Percentiles rank a stretch among this genome's conserved stretches.
Evolutionary conservation across 2,113 vertebrate species (phyloP).

Genomic region (Mobula hypostoma): DNA sequence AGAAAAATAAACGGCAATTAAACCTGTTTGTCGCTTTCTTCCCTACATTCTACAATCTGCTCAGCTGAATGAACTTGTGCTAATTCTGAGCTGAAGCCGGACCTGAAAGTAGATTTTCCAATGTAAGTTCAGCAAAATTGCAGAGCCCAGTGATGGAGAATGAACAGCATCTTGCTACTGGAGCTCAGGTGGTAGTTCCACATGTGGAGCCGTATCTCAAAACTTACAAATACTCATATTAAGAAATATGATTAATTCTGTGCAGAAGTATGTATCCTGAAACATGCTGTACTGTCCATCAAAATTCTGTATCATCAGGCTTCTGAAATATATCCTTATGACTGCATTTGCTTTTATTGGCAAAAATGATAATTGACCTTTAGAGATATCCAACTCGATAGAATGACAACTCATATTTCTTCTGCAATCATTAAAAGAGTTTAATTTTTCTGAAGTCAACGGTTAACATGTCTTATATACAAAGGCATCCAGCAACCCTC

Average conservation of each 20-base stretch:
- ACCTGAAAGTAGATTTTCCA: too few relatives aligned
- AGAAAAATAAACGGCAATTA: too few relatives aligned
- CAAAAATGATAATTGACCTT: conserved; percentile 20
- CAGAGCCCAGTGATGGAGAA: too few relatives aligned
- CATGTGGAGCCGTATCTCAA: not conserved
- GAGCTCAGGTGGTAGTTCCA: not conserved
- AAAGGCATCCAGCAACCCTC: not conserved
- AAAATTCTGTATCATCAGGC: not conserved
- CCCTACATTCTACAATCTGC: too few relatives aligned
- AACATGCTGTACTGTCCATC: not conserved
- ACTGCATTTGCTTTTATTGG: not conserved
- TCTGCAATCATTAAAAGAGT: not conserved
- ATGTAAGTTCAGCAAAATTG: too few relatives aligned
- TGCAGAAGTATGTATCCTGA: not conserved
- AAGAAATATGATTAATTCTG: not conserved
- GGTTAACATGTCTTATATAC: conserved; percentile 1
- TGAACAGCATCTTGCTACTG: not conserved
- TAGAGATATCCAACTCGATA: not conserved
- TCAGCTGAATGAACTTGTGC: too few relatives aligned
- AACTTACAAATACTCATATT: not conserved
- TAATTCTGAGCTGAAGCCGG: too few relatives aligned
- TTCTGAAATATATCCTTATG: not conserved
- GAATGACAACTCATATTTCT: conserved; percentile 1
- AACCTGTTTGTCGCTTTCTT: too few relatives aligned
- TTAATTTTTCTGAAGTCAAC: conserved; percentile 24